phyloP scores from a whole-genome alignment of 2,797 vertebrate genomes.

The Pterois miles region DNA sequence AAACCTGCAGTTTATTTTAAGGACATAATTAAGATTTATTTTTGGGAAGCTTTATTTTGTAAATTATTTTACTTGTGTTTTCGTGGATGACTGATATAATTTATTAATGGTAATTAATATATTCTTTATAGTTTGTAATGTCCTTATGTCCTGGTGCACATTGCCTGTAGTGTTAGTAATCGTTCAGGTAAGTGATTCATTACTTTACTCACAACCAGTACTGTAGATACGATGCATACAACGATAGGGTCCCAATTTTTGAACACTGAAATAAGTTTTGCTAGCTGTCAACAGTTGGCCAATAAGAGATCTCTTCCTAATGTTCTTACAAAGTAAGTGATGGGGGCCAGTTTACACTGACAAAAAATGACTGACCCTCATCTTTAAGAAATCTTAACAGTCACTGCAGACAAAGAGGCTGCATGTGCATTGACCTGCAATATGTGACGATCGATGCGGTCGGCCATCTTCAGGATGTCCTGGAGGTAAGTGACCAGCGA shows the following conservation, averaged over 20 bases:
- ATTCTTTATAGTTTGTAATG: neutral
- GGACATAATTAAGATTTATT: neutral
- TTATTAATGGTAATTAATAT: neutral
- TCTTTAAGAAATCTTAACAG: neutral
- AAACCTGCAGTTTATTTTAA: neutral
- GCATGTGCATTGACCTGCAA: constrained; percentile 74
- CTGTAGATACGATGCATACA: neutral
- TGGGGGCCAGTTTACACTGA: neutral
- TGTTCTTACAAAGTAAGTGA: neutral
- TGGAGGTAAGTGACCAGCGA: constrained; percentile 79
- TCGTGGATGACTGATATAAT: neutral
- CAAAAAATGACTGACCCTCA: neutral
- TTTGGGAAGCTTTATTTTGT: neutral
- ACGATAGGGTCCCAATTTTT: neutral
- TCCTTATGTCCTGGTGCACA: neutral
- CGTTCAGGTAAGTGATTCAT: neutral
- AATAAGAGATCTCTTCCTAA: neutral
- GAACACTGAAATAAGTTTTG: neutral
- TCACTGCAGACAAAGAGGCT: neutral
- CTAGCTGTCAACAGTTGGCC: neutral
- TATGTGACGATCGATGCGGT: constrained; percentile 77
- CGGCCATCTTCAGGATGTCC: constrained; percentile 84
- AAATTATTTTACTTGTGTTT: neutral
- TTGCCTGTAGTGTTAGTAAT: neutral
- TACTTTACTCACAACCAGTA: neutral